Percentiles rank a stretch among this genome's conserved stretches.
Conservation (phyloP, 2,113 vertebrate species). For the Lampris megalopsis region DNA sequence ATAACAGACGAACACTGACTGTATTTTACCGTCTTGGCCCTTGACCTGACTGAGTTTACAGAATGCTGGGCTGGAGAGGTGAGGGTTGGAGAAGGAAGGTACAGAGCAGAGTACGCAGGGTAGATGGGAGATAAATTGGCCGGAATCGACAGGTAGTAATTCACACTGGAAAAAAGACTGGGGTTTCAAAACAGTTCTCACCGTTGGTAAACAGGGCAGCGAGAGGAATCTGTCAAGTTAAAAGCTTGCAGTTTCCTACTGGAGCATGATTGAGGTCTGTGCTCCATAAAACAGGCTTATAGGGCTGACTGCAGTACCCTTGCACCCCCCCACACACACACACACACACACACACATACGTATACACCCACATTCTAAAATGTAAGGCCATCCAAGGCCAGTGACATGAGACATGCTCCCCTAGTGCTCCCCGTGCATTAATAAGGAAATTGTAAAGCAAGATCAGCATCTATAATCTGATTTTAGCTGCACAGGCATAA, state of each 20-base stretch:
- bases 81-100: conserved; percentile 23
- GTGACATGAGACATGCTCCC: too few species aligned
- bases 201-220: conserved; percentile 46
- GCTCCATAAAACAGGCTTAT: conserved; percentile 18
- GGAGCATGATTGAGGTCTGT: conserved; percentile 41
- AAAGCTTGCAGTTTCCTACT: conserved; percentile 39
- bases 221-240: conserved; percentile 54
- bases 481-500: too few species aligned
- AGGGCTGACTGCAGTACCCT: conserved; percentile 21
- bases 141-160: conserved; percentile 29
- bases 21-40: conserved; percentile 42
- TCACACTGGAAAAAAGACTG: conserved; percentile 25
- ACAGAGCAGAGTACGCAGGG: neutral
- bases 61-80: conserved; percentile 27
- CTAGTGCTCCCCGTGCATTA: too few species aligned
- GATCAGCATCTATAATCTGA: neutral
- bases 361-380: too few species aligned
- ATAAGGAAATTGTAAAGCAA: neutral
- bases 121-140: conserved; percentile 30
- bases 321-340: neutral
- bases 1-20: neutral
- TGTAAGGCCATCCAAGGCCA: too few species aligned
- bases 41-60: neutral
- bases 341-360: neutral
- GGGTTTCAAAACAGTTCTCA: conserved; percentile 31